Percentiles rank a stretch among this genome's conserved stretches.
phyloP scores from a whole-genome alignment of 2,888 invertebrate species.

The Caenorhabditis sp. region DNA sequence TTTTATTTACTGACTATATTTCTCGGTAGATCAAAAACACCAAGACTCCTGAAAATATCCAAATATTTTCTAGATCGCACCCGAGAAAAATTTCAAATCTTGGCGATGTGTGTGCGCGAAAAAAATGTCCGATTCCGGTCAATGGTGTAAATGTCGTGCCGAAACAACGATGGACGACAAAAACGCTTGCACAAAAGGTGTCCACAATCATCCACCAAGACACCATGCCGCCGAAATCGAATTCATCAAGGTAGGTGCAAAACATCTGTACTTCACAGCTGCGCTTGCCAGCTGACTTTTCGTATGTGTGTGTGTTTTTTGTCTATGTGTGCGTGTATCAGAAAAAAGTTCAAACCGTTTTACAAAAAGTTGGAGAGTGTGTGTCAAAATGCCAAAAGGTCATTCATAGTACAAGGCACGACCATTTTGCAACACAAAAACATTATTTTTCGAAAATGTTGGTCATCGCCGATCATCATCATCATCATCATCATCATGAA shows the following conservation, averaged over 20 bases:
- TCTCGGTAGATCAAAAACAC: too few relatives aligned
- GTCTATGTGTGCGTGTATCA: background rate
- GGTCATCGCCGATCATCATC: background rate
- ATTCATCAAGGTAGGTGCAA: conserved; percentile 65
- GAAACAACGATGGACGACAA: conserved; percentile 67
- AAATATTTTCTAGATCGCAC: conserved; percentile 47
- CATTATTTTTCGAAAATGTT: background rate
- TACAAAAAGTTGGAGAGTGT: conserved; percentile 6
- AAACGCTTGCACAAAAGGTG: conserved; percentile 66
- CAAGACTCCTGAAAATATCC: too few relatives aligned
- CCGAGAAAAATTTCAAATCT: conserved; percentile 62
- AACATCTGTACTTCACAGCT: conserved; percentile 3
- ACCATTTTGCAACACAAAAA: background rate
- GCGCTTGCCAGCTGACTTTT: conserved; percentile 6
- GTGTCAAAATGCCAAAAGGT: conserved; percentile 18
- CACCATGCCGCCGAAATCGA: conserved; percentile 69
- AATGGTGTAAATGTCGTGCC: conserved; percentile 67
- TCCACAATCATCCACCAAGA: conserved; percentile 67
- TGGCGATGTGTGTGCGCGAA: conserved; percentile 70
- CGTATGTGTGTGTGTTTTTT: background rate
- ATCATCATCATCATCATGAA: too few relatives aligned
- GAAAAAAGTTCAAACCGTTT: conserved; percentile 1
- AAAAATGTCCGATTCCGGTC: conserved; percentile 63
- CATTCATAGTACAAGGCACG: conserved; percentile 21
- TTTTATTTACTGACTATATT: conserved; percentile 24